phyloP scores from a whole-genome alignment of 2,888 invertebrate genomes.

The Hirtodrosophila histrioides region DNA sequence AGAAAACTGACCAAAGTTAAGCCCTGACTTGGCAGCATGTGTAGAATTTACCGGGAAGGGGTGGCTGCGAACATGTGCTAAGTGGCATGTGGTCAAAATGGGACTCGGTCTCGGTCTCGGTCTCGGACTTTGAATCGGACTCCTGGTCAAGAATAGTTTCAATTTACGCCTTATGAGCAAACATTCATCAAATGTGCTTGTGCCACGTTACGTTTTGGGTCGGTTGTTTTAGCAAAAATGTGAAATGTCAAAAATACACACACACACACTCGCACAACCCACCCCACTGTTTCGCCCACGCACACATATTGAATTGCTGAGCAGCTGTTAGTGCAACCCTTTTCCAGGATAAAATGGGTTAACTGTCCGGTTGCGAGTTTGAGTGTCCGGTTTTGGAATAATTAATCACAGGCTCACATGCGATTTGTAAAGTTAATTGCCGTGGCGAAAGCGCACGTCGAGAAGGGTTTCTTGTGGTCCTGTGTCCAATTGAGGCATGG shows the following conservation, averaged over 20 bases:
- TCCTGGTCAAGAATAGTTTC: constrained; percentile 72
- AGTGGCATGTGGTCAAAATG: constrained; percentile 76
- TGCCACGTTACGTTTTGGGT: constrained; percentile 21
- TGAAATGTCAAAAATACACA: constrained; percentile 71
- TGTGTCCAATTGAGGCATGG: constrained; percentile 18
- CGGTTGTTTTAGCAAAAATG: constrained; percentile 42
- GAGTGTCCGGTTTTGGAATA: constrained; percentile 81
- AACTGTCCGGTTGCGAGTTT: constrained; percentile 59
- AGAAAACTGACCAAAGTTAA: constrained; percentile 53
- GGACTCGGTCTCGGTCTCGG: constrained; percentile 20
- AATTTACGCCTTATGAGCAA: constrained; percentile 76
- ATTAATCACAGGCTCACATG: constrained; percentile 82
- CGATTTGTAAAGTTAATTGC: constrained; percentile 82
- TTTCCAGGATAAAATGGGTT: constrained; percentile 72
- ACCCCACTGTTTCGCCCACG: constrained; percentile 3
- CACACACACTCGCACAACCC: constrained; percentile 7
- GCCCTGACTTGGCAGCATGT: constrained; percentile 40
- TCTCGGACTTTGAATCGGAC: constrained; percentile 11
- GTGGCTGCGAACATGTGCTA: constrained; percentile 66
- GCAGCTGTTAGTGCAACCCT: constrained; percentile 72
- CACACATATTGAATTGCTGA: constrained; percentile 18
- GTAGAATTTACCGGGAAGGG: constrained; percentile 20
- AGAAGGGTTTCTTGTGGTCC: constrained; percentile 26
- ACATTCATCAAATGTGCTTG: constrained; percentile 71
- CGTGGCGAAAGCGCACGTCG: constrained; percentile 72